Evolutionary conservation across 2,888 invertebrate species (phyloP), one percentile per base, ranked within the genome.

Genomic region (Tenthredo livida): DNA sequence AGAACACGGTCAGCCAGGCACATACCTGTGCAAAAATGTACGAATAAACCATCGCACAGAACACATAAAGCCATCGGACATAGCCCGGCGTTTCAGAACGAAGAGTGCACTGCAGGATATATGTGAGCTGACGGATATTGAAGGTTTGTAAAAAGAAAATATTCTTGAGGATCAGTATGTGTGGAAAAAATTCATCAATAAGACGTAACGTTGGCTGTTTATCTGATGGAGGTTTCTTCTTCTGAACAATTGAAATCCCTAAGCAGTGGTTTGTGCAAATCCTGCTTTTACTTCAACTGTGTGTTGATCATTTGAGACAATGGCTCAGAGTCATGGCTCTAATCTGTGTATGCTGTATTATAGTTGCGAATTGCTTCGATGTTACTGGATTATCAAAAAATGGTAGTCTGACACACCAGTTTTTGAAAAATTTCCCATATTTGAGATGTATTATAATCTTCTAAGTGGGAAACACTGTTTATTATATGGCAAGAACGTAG

Each of bases 1-100:
- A 21, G 80, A 80, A 58, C 21, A 61, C 61, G 58, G 58, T 40
- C 61, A 61, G 80, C 61, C n/a, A n/a, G 61, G 12, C 40, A 37
- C 47, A 77, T 77, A 54, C 77, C 54, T 40, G 12, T 29, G 33
- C 77, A 77, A 54, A 21, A 77, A 77, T 50, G 25, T 9, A 77
- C 50, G 50, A 43, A 73, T 73, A 40, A 29, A 43, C 73, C 43
- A n/a, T 73, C 21, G 21, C 25, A 17, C 9, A 70, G 29, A 70
- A 40, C 7, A 70, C 37, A 33, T 33, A 70, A 9, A 70, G 37
- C 33, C 2, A 37, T 67, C 33, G 33, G 33, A 67, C 10, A 67
- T 33, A 6, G 12, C 67, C 33, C 6, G 6, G 33, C 67, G 33
- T 67, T 33, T 25, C 33, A 33, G 17, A 61, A 61, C 25, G 2